Evolutionary conservation across 2,888 invertebrate genomes (phyloP).

Genomic region (Enchytraeus crypticus): DNA sequence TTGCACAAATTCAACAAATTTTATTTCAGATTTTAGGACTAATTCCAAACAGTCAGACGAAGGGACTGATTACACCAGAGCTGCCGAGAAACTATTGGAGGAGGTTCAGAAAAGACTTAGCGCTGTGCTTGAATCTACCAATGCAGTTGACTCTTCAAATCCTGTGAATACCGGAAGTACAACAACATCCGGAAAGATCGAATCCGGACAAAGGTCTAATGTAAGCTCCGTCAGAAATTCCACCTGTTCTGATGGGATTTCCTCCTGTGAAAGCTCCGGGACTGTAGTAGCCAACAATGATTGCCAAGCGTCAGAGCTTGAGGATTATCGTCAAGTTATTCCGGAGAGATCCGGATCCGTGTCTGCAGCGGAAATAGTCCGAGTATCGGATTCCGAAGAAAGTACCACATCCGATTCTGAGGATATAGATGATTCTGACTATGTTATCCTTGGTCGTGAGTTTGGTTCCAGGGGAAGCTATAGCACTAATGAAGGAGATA

Average conservation of each 20-base stretch:
- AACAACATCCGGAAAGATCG: background rate
- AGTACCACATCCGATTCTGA: background rate
- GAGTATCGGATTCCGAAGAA: background rate
- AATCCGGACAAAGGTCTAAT: background rate
- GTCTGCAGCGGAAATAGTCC: background rate
- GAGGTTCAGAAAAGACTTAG: background rate
- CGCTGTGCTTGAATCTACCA: background rate
- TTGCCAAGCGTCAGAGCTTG: background rate
- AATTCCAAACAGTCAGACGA: too few relatives aligned
- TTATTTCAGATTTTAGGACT: too few relatives aligned
- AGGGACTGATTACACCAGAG: background rate
- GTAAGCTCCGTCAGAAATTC: background rate
- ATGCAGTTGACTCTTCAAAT: background rate
- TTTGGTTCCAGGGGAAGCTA: background rate
- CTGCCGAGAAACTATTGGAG: background rate
- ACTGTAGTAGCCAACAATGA: background rate
- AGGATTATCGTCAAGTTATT: too few relatives aligned
- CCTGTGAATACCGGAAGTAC: background rate
- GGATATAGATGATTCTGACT: background rate
- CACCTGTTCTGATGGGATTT: background rate
- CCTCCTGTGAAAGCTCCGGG: background rate
- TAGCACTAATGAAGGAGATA: too few relatives aligned
- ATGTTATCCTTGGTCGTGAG: background rate
- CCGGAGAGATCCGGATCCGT: background rate
- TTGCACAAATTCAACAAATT: too few relatives aligned